Evolutionary conservation across 2,113 vertebrate species (phyloP).

Genomic region (Toxostoma redivivum): DNA sequence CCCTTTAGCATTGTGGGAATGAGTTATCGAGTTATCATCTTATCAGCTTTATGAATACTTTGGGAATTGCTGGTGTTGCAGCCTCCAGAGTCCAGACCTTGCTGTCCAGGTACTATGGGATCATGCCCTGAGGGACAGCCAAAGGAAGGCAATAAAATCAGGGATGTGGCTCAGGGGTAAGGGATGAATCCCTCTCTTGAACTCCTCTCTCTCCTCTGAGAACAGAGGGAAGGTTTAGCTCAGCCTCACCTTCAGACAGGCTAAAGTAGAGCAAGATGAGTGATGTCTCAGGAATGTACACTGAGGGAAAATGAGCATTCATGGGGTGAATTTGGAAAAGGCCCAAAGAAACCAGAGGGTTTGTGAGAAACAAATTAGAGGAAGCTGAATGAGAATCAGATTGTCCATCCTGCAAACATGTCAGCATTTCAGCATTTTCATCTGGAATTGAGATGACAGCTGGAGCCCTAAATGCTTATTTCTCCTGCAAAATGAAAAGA

Average conservation of each 20-base stretch:
- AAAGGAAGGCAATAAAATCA: neutral
- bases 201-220: neutral
- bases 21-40: neutral
- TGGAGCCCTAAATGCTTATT: slow-evolving; percentile 3
- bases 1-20: neutral
- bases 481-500: neutral
- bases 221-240: neutral
- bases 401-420: neutral
- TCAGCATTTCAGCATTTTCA: neutral
- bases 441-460: neutral
- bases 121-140: neutral
- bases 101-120: neutral
- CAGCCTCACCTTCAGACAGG: neutral
- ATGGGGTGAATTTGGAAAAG: neutral
- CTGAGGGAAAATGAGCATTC: neutral
- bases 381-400: neutral
- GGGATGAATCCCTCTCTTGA: neutral
- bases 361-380: neutral
- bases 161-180: neutral
- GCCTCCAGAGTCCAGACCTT: neutral
- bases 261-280: neutral
- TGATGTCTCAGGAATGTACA: neutral
- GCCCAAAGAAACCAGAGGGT: neutral
- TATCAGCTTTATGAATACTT: neutral
- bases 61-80: neutral